Evolutionary conservation across 2,113 vertebrate genomes (phyloP).

Genomic region (Ammodytes marinus): DNA sequence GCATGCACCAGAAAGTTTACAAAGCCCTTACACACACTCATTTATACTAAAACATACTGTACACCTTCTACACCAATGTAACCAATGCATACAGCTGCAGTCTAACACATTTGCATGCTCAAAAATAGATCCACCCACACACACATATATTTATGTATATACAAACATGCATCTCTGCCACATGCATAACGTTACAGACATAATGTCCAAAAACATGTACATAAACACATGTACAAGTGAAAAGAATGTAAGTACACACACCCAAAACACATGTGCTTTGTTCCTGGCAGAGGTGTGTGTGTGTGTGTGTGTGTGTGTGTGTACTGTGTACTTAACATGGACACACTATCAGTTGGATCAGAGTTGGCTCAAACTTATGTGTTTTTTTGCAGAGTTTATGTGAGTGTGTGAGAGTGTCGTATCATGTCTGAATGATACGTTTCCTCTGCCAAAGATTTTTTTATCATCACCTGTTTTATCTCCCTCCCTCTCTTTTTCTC

Average conservation of each 20-base stretch:
- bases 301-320: constrained; percentile 9
- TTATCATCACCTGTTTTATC: no score
- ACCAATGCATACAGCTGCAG: no score
- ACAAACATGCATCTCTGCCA: neutral
- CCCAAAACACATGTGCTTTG: constrained; percentile 4
- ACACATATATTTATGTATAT: neutral
- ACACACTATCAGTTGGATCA: constrained; percentile 56
- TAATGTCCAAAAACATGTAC: neutral
- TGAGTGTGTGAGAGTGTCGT: constrained; percentile 43
- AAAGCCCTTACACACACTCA: neutral
- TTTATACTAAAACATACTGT: neutral
- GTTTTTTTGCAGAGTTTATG: constrained; percentile 14
- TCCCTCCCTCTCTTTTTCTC: constrained; percentile 17
- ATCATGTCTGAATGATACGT: constrained; percentile 48
- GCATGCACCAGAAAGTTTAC: neutral
- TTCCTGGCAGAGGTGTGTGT: constrained; percentile 14
- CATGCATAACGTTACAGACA: neutral
- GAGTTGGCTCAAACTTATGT: constrained; percentile 45
- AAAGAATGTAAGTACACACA: constrained; percentile 31
- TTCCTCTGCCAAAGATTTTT: constrained; percentile 13
- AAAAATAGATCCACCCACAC: no score
- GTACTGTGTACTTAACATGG: neutral
- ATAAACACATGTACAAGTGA: neutral
- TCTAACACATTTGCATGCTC: no score
- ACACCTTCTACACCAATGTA: neutral